A percentile compares a stretch with the other conserved stretches of the same genome.
These are phyloP conservation scores for Chelidonichthys spinosus DNA, from an alignment of 2,797 vertebrate species.

Conservation along the genomic window DNA sequence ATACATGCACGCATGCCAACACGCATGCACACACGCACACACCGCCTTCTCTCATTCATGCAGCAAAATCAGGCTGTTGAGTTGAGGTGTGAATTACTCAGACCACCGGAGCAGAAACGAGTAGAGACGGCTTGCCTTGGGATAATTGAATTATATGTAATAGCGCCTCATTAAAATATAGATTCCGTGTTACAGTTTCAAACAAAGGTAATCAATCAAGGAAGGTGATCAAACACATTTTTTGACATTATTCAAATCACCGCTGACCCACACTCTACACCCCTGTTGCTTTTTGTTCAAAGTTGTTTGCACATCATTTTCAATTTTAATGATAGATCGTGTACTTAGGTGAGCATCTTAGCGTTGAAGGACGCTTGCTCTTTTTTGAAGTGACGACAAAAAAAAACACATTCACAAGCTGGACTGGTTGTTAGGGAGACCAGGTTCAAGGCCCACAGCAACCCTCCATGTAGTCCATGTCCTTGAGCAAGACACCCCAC, in stretches of 20 bases:
- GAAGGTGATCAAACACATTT: slow-evolving; percentile 62
- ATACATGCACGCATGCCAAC: neutral
- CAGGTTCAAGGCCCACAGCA: slow-evolving; percentile 2
- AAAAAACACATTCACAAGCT: neutral
- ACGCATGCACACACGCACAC: slow-evolving; percentile 10
- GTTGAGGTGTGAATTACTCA: slow-evolving; percentile 78
- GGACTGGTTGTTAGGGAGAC: neutral
- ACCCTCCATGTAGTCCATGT: slow-evolving; percentile 14
- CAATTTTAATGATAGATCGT: slow-evolving; percentile 7
- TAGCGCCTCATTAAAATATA: slow-evolving; percentile 73
- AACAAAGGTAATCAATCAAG: slow-evolving; percentile 75
- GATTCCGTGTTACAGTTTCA: slow-evolving; percentile 67
- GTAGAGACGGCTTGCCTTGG: slow-evolving; percentile 62
- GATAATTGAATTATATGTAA: slow-evolving; percentile 84
- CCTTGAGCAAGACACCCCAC: slow-evolving; percentile 35
- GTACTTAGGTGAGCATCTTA: neutral
- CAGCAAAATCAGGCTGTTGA: slow-evolving; percentile 67
- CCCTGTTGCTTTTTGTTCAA: slow-evolving; percentile 27
- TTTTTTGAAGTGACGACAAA: slow-evolving; percentile 9
- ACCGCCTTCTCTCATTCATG: slow-evolving; percentile 45
- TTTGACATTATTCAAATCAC: slow-evolving; percentile 34
- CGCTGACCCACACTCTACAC: slow-evolving; percentile 14
- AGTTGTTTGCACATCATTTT: slow-evolving; percentile 11
- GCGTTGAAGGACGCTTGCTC: neutral
- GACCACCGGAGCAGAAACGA: slow-evolving; percentile 78